Base-by-base conservation (phyloP, 2,888 invertebrate genomes). In the Hetaerina titia region DNA sequence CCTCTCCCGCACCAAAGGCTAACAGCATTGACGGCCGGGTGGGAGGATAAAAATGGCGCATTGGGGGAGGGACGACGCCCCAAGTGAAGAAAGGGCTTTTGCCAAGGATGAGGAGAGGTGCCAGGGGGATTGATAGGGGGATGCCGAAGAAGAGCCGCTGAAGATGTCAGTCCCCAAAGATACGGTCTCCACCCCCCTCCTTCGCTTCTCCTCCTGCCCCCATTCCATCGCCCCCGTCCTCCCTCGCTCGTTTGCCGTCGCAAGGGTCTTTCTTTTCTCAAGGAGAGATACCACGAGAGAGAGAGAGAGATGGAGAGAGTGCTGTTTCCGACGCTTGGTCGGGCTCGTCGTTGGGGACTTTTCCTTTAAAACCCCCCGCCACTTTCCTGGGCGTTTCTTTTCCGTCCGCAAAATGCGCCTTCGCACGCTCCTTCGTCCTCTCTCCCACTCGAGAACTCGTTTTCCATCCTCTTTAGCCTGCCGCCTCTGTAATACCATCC, bases 51-150 rank as follows among this genome's bases (percentile, higher is more conserved):
- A 69, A 9, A 22, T 69, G 69, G 69, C n/a, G 8, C n/a, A 8
- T 69, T 69, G 22, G 69, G 69, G n/a, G 19, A n/a, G 8, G 69
- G n/a, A 22, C n/a, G 69, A n/a, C 19, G 64, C 6, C 69, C 69
- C n/a, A 9, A n/a, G 69, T n/a, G 69, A n/a, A 7, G 69, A 22
- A 69, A 22, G 69, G 69, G 22, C 22, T 69, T n/a, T 69, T 69
- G 69, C 69, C 19, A 69, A 69, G 69, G 69, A 69, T 69, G 69
- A 69, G n/a, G 69, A 69, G 69, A 81, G 81, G 81, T 81, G 81
- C 19, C 19, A 8, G 25, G 25, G n/a, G 74, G 74, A 81, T 81
- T 81, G 81, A 81, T 81, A 13, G 25, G 31, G 81, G 31, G 22
- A 81, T 31, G 31, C 31, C 81, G 81, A 81, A 81, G 13, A 31